Evolutionary conservation across 2,113 vertebrate species (phyloP).

Genomic region (Ariopsis seemanni): DNA sequence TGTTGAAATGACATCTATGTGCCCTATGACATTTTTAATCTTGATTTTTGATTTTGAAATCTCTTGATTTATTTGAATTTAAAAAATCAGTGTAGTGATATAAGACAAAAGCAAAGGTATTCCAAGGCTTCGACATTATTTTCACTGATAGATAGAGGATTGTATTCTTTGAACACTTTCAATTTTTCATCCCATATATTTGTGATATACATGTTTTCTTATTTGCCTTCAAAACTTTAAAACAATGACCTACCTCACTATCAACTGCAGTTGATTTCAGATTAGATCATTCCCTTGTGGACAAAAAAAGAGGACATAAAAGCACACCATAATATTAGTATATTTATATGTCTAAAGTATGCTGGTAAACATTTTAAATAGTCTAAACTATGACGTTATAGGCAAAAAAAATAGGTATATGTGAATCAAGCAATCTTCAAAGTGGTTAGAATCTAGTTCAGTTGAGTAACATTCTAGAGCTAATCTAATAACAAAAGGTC

Average conservation of each 20-base stretch:
- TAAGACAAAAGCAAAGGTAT: neutral
- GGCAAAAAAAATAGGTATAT: neutral
- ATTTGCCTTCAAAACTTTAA: neutral
- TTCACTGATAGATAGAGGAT: neutral
- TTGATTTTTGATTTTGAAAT: neutral
- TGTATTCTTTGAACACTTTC: too few species aligned
- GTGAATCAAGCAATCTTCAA: neutral
- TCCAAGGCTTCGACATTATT: neutral
- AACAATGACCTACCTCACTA: neutral
- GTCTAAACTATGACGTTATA: too few species aligned
- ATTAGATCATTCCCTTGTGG: neutral
- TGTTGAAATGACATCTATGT: slow-evolving; percentile 51
- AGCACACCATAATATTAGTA: neutral
- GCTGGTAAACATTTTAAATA: neutral
- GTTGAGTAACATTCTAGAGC: neutral
- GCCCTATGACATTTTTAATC: neutral
- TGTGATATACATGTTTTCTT: neutral
- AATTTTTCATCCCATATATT: neutral
- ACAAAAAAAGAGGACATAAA: neutral
- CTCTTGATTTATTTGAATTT: neutral
- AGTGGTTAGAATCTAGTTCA: neutral
- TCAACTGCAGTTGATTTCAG: neutral
- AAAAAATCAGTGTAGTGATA: neutral
- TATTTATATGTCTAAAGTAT: neutral
- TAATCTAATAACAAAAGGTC: neutral